Base-by-base conservation (phyloP, 2,888 invertebrate species). In the Pasiphila rectangulata region DNA sequence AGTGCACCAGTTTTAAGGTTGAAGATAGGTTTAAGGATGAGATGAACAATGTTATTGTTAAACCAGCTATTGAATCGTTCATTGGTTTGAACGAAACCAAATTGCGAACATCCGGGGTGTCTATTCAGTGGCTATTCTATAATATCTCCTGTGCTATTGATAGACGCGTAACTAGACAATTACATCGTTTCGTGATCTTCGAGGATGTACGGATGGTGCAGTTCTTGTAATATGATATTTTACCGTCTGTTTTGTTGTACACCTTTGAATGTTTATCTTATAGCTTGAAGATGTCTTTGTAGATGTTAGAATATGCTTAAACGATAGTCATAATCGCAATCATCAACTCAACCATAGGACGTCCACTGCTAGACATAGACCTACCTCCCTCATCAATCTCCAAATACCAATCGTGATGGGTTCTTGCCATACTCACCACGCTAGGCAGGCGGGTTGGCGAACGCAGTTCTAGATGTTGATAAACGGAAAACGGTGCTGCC, bases 71-170 rank as follows among this genome's bases (percentile, higher is more conserved):
- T 76, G 71, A 72, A 63, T 67, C 69, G 79, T 75, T 83, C 85
- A 86, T 75, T 86, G 87, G 77, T 64, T 77, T 71, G 87, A 74
- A 83, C 80, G 70, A 78, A 84, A 79, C 80, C 63, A 84, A 84
- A 87, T 87, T 83, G 87, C 81, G 79, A 67, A 85, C 87, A 85
- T 87, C 87, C 88, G 87, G 87, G 83, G 85, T 83, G 69, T 69
- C 81, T 82, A 83, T 86, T 80, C 65, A 56, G 71, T 68, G 74
- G 69, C 72, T 61, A 76, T 72, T 75, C 64, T 66, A 68, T 64
- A 71, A 67, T 67, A 66, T 73, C 59, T 54, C 21, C 46, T 59
- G 57, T 65, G 52, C 68, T 68, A 72, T 76, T 73, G 68, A 69
- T 67, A 68, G 61, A 63, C 56, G 41, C 48, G 64, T 75, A 79